Evolutionary conservation across 1,140 invertebrate genomes (phyloP).

Genomic region (Asobara japonica): DNA sequence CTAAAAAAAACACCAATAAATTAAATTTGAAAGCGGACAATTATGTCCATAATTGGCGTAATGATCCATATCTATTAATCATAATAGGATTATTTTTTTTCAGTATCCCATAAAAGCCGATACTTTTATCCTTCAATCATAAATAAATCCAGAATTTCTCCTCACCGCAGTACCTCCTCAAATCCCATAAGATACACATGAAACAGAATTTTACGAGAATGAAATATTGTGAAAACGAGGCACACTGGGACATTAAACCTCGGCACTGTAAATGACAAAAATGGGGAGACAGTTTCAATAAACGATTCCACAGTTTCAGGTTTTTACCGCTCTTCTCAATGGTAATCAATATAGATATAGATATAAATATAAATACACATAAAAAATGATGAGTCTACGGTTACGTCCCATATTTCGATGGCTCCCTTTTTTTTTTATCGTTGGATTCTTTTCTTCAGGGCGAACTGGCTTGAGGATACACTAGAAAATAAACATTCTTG

Average conservation of each 20-base stretch:
- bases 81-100: not conserved
- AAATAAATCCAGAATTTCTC: not conserved
- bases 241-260: not conserved
- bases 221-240: not conserved
- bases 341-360: not conserved
- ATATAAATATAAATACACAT: too few species aligned
- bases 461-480: too few species aligned
- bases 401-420: not conserved
- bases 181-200: not conserved
- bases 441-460: too few species aligned
- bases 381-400: not conserved
- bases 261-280: not conserved
- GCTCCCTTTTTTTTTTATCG: not conserved
- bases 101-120: not conserved
- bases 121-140: not conserved
- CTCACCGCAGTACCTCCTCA: not conserved
- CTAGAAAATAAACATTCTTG: too few species aligned
- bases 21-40: too few species aligned
- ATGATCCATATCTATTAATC: not conserved
- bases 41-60: too few species aligned
- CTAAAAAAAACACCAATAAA: too few species aligned
- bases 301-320: not conserved
- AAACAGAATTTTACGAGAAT: not conserved
- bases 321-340: not conserved
- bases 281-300: not conserved